These are phyloP conservation scores for Tethya wilhelma DNA, from an alignment of 37 sponge, comb jelly and placozoan genomes.

Conservation along the genomic window DNA sequence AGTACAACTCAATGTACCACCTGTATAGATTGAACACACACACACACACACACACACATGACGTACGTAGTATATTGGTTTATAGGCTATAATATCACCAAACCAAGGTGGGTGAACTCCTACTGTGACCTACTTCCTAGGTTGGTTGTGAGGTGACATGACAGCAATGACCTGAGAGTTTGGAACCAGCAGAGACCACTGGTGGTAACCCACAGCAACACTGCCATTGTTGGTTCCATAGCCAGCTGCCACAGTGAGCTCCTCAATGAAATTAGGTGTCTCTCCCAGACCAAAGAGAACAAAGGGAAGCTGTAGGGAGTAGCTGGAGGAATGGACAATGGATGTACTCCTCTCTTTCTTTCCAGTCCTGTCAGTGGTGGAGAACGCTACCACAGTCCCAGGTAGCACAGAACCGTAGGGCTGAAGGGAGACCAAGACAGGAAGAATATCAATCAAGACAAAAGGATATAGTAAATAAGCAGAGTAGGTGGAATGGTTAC, in stretches of 20 bases:
- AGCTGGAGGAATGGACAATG: neutral
- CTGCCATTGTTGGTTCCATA: neutral
- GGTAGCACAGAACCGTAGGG: conserved; percentile 57
- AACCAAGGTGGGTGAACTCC: neutral
- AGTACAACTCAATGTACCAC: conserved; percentile 60
- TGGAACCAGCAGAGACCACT: conserved; percentile 50
- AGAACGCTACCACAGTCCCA: conserved; percentile 41
- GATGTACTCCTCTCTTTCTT: conserved; percentile 13
- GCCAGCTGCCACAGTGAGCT: conserved; percentile 39
- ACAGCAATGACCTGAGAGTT: conserved; percentile 73
- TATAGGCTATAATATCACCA: neutral
- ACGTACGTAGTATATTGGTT: neutral
- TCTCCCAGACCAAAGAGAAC: conserved; percentile 71
- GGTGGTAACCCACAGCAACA: neutral
- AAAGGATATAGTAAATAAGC: neutral
- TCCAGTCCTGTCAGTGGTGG: conserved; percentile 57
- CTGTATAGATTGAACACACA: conserved; percentile 4
- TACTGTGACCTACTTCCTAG: conserved; percentile 34
- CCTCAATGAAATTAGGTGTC: conserved; percentile 72
- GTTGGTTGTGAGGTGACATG: conserved; percentile 21
- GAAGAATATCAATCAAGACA: neutral
- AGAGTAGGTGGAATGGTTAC: conserved; percentile 8
- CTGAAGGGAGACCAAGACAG: conserved; percentile 20
- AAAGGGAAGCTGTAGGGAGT: conserved; percentile 58
- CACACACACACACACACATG: neutral